phyloP scores from a whole-genome alignment of 1,140 invertebrate genomes.

The Lucilia sericata region DNA sequence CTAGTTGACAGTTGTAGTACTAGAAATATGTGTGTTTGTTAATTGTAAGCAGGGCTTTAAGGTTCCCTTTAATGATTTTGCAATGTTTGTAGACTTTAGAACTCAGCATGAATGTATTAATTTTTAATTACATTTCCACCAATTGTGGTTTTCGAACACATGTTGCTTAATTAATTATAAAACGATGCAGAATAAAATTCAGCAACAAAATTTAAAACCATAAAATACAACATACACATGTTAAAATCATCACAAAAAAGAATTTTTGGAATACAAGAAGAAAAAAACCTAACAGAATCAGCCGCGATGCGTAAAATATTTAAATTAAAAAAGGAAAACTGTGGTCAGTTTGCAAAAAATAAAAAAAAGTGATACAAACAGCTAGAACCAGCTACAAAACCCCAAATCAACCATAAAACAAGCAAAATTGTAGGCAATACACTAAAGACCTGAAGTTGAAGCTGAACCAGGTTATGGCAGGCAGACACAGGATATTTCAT shows the following conservation, averaged over 20 bases:
- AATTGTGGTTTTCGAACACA: slow-evolving; percentile 37
- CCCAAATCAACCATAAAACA: background rate
- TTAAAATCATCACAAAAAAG: too few species aligned
- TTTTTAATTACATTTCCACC: slow-evolving; percentile 32
- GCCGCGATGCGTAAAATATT: background rate
- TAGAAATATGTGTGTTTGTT: too few species aligned
- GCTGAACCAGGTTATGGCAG: background rate
- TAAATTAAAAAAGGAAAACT: background rate
- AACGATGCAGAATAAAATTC: background rate
- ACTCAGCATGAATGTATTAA: slow-evolving; percentile 30
- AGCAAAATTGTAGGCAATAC: background rate
- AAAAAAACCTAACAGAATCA: background rate
- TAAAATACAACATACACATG: background rate
- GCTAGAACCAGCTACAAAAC: background rate
- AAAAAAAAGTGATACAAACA: background rate
- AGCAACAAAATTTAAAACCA: background rate
- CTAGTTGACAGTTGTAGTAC: too few species aligned
- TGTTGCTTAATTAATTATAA: slow-evolving; percentile 40
- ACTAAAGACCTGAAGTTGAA: background rate
- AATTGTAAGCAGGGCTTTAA: too few species aligned
- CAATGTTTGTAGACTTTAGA: background rate
- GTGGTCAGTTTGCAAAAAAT: background rate
- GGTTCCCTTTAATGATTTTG: background rate
- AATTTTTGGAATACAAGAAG: too few species aligned
- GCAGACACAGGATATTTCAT: background rate